phyloP scores from a whole-genome alignment of 2,797 vertebrate species.

The Spondyliosoma cantharus region DNA sequence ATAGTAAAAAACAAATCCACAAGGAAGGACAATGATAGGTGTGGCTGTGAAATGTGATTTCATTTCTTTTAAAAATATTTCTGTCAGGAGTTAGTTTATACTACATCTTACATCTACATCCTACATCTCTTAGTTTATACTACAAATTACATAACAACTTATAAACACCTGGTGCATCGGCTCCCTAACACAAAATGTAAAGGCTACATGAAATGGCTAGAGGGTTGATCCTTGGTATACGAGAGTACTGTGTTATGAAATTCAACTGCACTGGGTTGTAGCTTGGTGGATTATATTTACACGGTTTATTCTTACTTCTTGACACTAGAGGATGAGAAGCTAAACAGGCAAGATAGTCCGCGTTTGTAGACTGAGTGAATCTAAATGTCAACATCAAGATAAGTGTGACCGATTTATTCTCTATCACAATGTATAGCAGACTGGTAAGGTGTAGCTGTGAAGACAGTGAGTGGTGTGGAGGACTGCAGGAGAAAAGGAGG shows the following conservation, averaged over 20 bases:
- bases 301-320: not conserved
- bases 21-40: not conserved
- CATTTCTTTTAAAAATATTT: too few species aligned
- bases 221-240: not conserved
- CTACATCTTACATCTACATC: too few species aligned
- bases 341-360: slow-evolving; percentile 23
- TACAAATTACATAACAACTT: not conserved
- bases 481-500: slow-evolving; percentile 29
- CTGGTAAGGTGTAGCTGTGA: slow-evolving; percentile 25
- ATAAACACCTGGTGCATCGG: not conserved
- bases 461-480: slow-evolving; percentile 21
- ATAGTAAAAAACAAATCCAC: not conserved
- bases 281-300: not conserved
- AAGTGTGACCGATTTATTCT: slow-evolving; percentile 47
- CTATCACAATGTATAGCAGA: slow-evolving; percentile 53
- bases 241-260: not conserved
- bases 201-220: not conserved
- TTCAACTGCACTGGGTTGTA: slow-evolving; percentile 4
- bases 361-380: slow-evolving; percentile 41
- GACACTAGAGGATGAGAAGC: slow-evolving; percentile 5
- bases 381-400: slow-evolving; percentile 41
- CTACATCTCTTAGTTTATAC: too few species aligned
- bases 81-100: not conserved
- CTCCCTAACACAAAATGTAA: not conserved
- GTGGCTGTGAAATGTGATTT: not conserved